A percentile compares a stretch with the other conserved stretches of the same genome.
phyloP scores from a whole-genome alignment of 2,888 invertebrate species.

The Apocheima hispidaria region DNA sequence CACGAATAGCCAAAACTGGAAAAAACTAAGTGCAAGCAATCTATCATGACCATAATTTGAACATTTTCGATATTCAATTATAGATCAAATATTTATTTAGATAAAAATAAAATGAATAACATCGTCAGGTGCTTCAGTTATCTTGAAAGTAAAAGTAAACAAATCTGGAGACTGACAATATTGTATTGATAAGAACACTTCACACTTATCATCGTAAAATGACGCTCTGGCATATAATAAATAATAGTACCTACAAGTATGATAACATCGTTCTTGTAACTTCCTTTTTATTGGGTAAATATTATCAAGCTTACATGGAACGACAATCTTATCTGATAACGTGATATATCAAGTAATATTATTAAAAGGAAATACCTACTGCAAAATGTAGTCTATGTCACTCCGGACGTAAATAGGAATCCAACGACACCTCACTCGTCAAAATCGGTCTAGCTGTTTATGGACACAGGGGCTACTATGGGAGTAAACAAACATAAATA shows the following conservation, averaged over 20 bases:
- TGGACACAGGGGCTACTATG: too few relatives aligned
- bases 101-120: neutral
- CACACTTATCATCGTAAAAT: conserved; percentile 16
- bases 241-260: neutral
- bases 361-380: too few relatives aligned
- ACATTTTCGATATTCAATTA: neutral
- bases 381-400: too few relatives aligned
- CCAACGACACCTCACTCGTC: too few relatives aligned
- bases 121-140: neutral
- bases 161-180: conserved; percentile 8
- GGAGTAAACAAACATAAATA: too few relatives aligned
- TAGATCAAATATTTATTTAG: neutral
- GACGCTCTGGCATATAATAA: conserved; percentile 4
- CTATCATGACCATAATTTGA: neutral
- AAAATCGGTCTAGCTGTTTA: too few relatives aligned
- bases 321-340: conserved; percentile 1
- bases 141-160: conserved; percentile 8
- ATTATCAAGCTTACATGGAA: conserved; percentile 8
- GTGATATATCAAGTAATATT: neutral
- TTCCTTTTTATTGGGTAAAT: neutral
- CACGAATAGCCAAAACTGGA: neutral
- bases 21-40: neutral
- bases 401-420: too few relatives aligned
- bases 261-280: conserved; percentile 5
- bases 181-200: conserved; percentile 12